Base-by-base conservation (phyloP, 2,113 vertebrate genomes). In the Pipa parva region DNA sequence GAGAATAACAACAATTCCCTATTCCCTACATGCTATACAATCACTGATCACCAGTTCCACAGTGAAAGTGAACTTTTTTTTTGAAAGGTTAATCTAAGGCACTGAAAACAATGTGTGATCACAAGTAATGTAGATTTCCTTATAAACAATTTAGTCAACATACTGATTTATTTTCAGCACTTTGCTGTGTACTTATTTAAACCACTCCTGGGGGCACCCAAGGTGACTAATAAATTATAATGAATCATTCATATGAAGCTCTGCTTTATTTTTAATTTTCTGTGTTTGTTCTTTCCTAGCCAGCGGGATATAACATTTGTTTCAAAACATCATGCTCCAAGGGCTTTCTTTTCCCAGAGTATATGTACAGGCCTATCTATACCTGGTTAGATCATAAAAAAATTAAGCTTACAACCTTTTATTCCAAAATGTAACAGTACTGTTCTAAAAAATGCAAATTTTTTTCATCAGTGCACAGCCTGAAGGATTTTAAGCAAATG, bases 381-480 rank as follows among this genome's bases (percentile, higher is more conserved):
- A 29, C 55, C 55, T 21, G 29, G 29, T 37, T 29, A 36, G 8
- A 58, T 58, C 29, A 58, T 7, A 36, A 36, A 10, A 57, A 21
- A 15, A 36, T 58, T 13, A 36, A 24, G 29, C 7, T 5, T 28
- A 29, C 26, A 55, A 29, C 9, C 13, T 55, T 49, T 22, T 21
- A 21, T 58, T 29, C 55, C 18, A 22, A 8, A 20, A 11, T 20
- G 75, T 83, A 78, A 83, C 81, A 75, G 76, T 78, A 73, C 76
- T 79, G 76, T 69, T 79, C 78, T 81, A 79, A 83, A 80, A 83
- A 83, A 84, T 84, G 82, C 82, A 79, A 83, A 18, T 20, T 83
- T 82, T 83, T 84, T 83, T 82, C 79, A 82, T 84, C 81, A 84
- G 57, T 75, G 77, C 77, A 76, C 63, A 75, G 77, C 83, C 80